Evolutionary conservation across 2,113 vertebrate species (phyloP).

Genomic region (Ophiodon elongatus): DNA sequence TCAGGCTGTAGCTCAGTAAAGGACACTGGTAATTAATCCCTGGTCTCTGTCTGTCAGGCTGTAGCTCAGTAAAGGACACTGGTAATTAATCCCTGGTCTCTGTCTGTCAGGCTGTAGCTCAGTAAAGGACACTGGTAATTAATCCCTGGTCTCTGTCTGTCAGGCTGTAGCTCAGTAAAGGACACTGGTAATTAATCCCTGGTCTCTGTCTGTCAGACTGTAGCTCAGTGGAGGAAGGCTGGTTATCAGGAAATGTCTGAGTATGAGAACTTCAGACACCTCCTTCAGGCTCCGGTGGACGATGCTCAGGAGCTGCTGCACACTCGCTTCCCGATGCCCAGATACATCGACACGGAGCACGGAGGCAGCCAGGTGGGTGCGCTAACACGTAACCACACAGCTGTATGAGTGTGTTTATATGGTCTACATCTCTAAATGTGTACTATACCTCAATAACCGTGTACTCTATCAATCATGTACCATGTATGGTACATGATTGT

Average conservation of each 20-base stretch:
- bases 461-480: too few species aligned
- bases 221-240: constrained; percentile 96
- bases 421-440: not conserved
- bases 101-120: not conserved
- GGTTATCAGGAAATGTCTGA: constrained; percentile 97
- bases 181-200: not conserved
- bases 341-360: constrained; percentile 97
- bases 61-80: constrained; percentile 98
- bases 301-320: constrained; percentile 98
- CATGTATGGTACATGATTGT: too few species aligned
- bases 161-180: not conserved
- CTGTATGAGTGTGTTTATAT: not conserved
- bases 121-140: too few species aligned
- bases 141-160: not conserved
- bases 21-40: not conserved
- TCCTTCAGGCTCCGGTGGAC: constrained; percentile 94
- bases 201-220: constrained; percentile 83
- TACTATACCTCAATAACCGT: not conserved
- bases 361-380: constrained; percentile 93
- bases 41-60: constrained; percentile 80
- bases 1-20: not conserved
- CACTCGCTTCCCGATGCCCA: constrained; percentile 95
- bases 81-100: not conserved
- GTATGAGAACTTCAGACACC: constrained; percentile 95
- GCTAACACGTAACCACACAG: not conserved